Conservation (phyloP, 2,888 invertebrate genomes). For the Dioctria linearis region DNA sequence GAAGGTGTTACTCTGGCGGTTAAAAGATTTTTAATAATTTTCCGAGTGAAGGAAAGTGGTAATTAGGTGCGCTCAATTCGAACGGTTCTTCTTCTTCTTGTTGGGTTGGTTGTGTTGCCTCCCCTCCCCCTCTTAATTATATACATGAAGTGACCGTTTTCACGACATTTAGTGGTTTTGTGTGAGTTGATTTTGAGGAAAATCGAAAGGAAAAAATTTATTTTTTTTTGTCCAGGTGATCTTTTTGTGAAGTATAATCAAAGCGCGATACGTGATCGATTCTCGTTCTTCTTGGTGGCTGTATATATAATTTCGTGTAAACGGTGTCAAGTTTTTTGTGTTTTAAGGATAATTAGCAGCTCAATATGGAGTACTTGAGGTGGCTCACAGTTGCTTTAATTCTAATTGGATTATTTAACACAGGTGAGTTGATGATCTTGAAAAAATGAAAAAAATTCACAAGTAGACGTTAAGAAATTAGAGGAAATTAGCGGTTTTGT, state of each 20-base stretch:
- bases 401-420: slow-evolving; percentile 39
- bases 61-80: slow-evolving; percentile 4
- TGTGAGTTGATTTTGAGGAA: slow-evolving; percentile 31
- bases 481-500: too few relatives aligned
- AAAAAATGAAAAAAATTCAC: not conserved
- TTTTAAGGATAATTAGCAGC: slow-evolving; percentile 24
- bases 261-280: not conserved
- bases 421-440: slow-evolving; percentile 38
- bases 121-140: not conserved
- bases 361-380: slow-evolving; percentile 20
- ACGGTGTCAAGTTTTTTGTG: slow-evolving; percentile 13
- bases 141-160: not conserved
- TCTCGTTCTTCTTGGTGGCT: not conserved
- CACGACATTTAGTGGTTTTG: not conserved
- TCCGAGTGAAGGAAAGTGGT: not conserved
- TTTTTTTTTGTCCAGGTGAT: slow-evolving; percentile 10
- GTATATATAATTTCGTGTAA: not conserved
- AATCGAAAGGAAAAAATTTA: slow-evolving; percentile 13
- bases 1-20: not conserved
- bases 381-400: slow-evolving; percentile 23
- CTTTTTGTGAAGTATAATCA: not conserved
- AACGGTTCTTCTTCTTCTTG: not conserved
- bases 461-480: not conserved
- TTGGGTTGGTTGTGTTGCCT: too few relatives aligned
- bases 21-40: not conserved